A percentile compares a stretch with the other conserved stretches of the same genome.
These are phyloP conservation scores for Cryptus viduatorius DNA, from an alignment of 2,888 invertebrate genomes.

Conservation along the genomic window DNA sequence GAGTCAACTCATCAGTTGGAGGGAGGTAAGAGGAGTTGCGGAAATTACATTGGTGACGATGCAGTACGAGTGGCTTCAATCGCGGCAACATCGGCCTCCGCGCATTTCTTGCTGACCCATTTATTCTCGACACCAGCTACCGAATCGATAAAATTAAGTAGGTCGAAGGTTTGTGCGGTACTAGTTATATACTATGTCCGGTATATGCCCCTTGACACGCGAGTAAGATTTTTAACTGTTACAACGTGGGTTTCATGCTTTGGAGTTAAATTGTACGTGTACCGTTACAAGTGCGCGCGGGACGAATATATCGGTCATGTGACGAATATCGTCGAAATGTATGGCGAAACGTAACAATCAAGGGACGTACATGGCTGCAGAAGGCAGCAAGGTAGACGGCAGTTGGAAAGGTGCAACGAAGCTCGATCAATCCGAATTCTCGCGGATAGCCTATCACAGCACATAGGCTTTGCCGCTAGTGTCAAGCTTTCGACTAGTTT, in stretches of 20 bases:
- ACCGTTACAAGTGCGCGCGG: not conserved
- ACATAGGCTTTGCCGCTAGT: not conserved
- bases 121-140: slow-evolving; percentile 51
- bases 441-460: slow-evolving; percentile 11
- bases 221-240: not conserved
- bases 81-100: slow-evolving; percentile 50
- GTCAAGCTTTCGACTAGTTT: slow-evolving; percentile 35
- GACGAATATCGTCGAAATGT: not conserved
- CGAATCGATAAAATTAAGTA: slow-evolving; percentile 67
- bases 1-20: slow-evolving; percentile 30
- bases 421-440: slow-evolving; percentile 16
- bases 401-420: slow-evolving; percentile 17
- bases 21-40: slow-evolving; percentile 62
- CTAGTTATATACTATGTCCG: slow-evolving; percentile 17
- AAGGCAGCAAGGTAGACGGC: slow-evolving; percentile 3
- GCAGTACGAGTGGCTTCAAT: slow-evolving; percentile 61
- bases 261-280: not conserved
- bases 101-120: slow-evolving; percentile 62
- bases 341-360: not conserved
- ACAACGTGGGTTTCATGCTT: not conserved
- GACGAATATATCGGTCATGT: not conserved
- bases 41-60: slow-evolving; percentile 68
- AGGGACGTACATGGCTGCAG: slow-evolving; percentile 5
- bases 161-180: slow-evolving; percentile 66
- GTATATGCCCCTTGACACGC: not conserved